Evolutionary conservation across 2,113 vertebrate genomes (phyloP).

Genomic region (Cheirogaleus medius): DNA sequence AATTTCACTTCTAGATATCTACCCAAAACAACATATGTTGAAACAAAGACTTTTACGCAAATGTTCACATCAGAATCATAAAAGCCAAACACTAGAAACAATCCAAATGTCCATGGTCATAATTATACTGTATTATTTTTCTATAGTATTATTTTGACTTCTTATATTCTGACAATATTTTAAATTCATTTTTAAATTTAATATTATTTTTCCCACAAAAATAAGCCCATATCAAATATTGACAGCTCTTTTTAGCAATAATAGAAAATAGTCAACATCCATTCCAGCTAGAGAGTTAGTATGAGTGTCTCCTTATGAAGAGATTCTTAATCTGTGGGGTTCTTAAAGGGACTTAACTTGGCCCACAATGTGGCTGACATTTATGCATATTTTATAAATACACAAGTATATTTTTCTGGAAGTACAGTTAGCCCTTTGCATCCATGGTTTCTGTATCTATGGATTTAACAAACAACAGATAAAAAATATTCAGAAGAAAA

Average conservation of each 20-base stretch:
- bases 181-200: not conserved
- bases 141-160: not conserved
- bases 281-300: not conserved
- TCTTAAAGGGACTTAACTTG: too few relatives aligned
- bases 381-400: too few relatives aligned
- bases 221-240: too few relatives aligned
- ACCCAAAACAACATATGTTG: not conserved
- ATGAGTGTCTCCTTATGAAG: not conserved
- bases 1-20: not conserved
- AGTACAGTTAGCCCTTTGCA: too few relatives aligned
- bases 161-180: not conserved
- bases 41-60: not conserved
- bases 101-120: not conserved
- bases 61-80: not conserved
- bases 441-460: too few relatives aligned
- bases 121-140: not conserved
- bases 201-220: too few relatives aligned
- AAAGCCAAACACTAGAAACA: not conserved
- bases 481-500: too few relatives aligned
- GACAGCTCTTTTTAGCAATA: too few relatives aligned
- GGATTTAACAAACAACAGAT: too few relatives aligned
- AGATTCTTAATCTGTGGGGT: not conserved
- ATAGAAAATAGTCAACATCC: too few relatives aligned
- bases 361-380: too few relatives aligned
- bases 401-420: too few relatives aligned